phyloP scores from a whole-genome alignment of 2,797 vertebrate genomes.

The Natrix natrix region DNA sequence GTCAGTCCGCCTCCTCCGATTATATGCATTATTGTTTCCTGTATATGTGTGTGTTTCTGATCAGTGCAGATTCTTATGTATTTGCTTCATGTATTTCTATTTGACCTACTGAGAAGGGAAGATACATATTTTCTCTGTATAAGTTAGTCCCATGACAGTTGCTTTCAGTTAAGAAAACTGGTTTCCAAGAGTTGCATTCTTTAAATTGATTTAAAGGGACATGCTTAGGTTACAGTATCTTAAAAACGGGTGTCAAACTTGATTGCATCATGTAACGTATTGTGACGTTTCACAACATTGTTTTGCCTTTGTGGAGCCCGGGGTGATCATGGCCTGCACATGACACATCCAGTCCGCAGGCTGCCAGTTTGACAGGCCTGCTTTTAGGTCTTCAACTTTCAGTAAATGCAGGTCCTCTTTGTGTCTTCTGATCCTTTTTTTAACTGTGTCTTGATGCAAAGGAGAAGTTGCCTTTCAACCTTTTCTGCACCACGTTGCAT shows the following conservation, averaged over 20 bases:
- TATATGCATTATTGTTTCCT: neutral
- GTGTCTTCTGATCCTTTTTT: neutral
- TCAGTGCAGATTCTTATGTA: neutral
- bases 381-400: neutral
- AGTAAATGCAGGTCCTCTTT: neutral
- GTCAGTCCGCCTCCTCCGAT: no score
- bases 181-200: neutral
- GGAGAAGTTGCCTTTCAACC: neutral
- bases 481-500: neutral
- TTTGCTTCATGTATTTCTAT: neutral
- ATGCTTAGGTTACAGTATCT: neutral
- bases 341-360: no score
- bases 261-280: no score
- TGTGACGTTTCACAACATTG: no score
- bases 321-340: no score
- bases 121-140: neutral
- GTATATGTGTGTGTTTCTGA: neutral
- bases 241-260: neutral
- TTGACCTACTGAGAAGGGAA: neutral
- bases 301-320: no score
- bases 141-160: neutral
- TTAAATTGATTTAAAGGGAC: neutral
- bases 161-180: neutral
- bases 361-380: no score
- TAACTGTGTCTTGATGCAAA: neutral